Percentiles rank a stretch among this genome's conserved stretches.
These are phyloP conservation scores for Dinomys branickii DNA, from an alignment of 2,113 vertebrate species.

Conservation along the genomic window DNA sequence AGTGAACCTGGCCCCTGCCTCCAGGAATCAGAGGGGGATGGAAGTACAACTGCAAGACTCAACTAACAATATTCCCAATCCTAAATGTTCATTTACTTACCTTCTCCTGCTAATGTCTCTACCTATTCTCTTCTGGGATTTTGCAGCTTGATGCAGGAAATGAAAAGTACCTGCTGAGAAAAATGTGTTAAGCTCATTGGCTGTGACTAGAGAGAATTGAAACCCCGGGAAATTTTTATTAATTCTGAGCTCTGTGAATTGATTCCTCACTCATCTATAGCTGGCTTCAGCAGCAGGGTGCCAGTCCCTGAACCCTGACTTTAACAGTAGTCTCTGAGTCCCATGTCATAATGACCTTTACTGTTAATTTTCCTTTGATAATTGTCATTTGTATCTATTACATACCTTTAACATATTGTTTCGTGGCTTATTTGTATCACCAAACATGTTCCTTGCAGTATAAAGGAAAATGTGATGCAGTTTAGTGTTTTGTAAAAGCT, in stretches of 20 bases:
- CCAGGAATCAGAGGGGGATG: background rate
- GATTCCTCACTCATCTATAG: background rate
- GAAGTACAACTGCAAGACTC: background rate
- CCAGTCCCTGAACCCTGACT: background rate
- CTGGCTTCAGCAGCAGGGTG: background rate
- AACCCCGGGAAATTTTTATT: conserved; percentile 28
- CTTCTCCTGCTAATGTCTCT: conserved; percentile 12
- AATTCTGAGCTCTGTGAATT: background rate
- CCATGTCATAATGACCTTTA: background rate
- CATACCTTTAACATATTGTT: conserved; percentile 29
- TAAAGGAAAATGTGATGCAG: conserved; percentile 33
- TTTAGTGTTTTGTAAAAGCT: background rate
- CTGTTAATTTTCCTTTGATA: conserved; percentile 47
- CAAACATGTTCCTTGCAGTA: background rate
- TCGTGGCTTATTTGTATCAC: conserved; percentile 25
- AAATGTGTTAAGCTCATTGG: conserved; percentile 51
- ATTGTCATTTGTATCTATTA: conserved; percentile 28
- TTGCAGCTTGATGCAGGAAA: conserved; percentile 38
- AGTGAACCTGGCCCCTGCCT: background rate
- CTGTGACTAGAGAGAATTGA: conserved; percentile 26
- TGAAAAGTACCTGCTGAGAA: conserved; percentile 30
- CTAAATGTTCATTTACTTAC: conserved; percentile 12
- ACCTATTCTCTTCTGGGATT: conserved; percentile 46
- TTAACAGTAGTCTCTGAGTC: background rate
- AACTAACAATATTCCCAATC: background rate